Percentiles rank a stretch among this genome's conserved stretches.
Evolutionary conservation across 2,797 vertebrate species (phyloP).

Genomic region (Clarias platycephalus): DNA sequence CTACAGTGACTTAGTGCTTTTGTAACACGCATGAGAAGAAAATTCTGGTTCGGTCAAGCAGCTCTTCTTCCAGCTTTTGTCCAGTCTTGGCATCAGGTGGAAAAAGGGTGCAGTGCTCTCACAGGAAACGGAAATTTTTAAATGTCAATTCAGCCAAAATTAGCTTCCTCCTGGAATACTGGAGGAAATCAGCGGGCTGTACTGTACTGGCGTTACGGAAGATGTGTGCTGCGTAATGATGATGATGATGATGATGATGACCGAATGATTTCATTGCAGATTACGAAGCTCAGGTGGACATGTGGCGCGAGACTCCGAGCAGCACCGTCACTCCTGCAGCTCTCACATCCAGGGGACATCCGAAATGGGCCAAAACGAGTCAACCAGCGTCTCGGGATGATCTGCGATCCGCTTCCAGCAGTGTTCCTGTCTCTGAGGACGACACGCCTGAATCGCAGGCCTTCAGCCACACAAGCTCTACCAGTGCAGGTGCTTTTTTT

Average conservation of each 20-base stretch:
- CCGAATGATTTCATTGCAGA: conserved; percentile 56
- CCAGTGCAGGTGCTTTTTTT: conserved; percentile 4
- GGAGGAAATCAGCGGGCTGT: conserved; percentile 21
- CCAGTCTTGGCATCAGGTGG: not conserved
- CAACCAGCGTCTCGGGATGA: not conserved
- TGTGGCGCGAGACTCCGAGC: conserved; percentile 29
- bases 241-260: not conserved
- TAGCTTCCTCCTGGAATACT: not conserved
- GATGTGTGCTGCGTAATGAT: not conserved
- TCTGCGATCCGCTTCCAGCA: not conserved
- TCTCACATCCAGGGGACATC: conserved; percentile 32
- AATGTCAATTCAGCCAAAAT: conserved; percentile 12
- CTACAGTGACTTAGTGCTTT: no score
- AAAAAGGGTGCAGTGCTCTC: not conserved
- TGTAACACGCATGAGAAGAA: not conserved
- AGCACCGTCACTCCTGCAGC: not conserved
- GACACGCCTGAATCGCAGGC: not conserved
- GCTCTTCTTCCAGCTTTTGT: not conserved
- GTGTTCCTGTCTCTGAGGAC: not conserved
- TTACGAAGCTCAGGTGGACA: conserved; percentile 49
- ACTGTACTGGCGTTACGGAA: conserved; percentile 1
- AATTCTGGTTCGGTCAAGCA: not conserved
- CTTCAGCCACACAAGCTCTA: not conserved
- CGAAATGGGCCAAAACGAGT: not conserved
- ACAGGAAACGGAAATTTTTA: conserved; percentile 1